Percentiles rank a stretch among this genome's conserved stretches.
Conservation (phyloP, 2,888 invertebrate species). For the Sisyra terminalis region DNA sequence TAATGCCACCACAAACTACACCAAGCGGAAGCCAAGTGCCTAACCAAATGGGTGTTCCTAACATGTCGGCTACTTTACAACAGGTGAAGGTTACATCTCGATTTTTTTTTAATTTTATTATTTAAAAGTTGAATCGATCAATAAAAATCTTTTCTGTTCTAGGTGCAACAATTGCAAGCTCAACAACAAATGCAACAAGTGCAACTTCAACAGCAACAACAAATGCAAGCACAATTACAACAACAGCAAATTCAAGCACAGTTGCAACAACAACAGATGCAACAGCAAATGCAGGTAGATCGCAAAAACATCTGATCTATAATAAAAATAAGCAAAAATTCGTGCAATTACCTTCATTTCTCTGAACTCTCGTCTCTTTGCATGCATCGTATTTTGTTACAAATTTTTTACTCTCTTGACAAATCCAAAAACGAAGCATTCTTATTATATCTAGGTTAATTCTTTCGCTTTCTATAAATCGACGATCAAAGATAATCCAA, state of each 20-base stretch:
- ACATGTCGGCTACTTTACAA: constrained; percentile 30
- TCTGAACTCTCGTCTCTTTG: background rate
- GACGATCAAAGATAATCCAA: too few species aligned
- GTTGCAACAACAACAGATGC: constrained; percentile 23
- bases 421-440: too few species aligned
- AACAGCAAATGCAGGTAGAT: constrained; percentile 48
- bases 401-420: background rate
- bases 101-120: too few species aligned
- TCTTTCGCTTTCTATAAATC: too few species aligned
- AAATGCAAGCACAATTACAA: constrained; percentile 20
- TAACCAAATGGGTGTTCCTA: constrained; percentile 35
- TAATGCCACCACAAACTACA: constrained; percentile 12
- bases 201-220: constrained; percentile 23
- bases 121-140: background rate
- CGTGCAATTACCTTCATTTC: too few species aligned
- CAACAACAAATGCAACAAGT: constrained; percentile 31
- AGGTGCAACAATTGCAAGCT: constrained; percentile 32
- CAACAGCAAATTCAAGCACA: constrained; percentile 34
- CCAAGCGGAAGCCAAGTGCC: constrained; percentile 22
- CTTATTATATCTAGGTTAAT: too few species aligned
- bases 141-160: background rate
- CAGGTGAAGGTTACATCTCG: constrained; percentile 13
- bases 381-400: background rate
- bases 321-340: too few species aligned
- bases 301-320: constrained; percentile 16